Conservation (phyloP, 1,140 invertebrate genomes). For the Triops cancriformis region DNA sequence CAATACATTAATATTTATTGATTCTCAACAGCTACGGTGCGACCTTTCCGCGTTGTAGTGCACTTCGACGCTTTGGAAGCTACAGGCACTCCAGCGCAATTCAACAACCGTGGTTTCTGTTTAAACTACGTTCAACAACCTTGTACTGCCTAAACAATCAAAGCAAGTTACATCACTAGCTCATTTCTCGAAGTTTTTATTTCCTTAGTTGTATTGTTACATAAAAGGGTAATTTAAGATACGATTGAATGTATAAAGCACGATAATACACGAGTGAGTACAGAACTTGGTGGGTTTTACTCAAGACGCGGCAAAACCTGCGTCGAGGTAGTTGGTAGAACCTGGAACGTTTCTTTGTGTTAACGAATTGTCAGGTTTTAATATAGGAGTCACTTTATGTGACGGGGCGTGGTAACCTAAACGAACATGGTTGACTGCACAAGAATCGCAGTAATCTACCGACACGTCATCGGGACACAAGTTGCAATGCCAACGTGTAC, state of each 20-base stretch:
- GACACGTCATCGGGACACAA: conserved; percentile 43
- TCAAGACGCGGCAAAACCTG: background rate
- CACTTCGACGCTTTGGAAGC: conserved; percentile 66
- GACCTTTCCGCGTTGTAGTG: conserved; percentile 65
- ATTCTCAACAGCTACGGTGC: conserved; percentile 54
- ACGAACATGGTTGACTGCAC: conserved; percentile 31
- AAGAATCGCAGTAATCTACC: conserved; percentile 46
- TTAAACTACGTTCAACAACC: conserved; percentile 74
- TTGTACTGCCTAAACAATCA: conserved; percentile 45
- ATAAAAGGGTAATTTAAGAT: background rate
- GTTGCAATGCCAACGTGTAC: conserved; percentile 60
- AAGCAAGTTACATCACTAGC: background rate
- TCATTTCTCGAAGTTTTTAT: conserved; percentile 8
- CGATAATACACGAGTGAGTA: background rate
- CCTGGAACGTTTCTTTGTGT: background rate
- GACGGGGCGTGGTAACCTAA: conserved; percentile 15
- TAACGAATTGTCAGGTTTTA: conserved; percentile 18
- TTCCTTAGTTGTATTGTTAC: background rate
- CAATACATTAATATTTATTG: background rate
- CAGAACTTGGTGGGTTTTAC: background rate
- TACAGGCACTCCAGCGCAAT: conserved; percentile 38
- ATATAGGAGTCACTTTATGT: conserved; percentile 23
- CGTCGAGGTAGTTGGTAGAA: background rate
- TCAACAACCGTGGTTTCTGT: conserved; percentile 60
- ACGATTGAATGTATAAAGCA: background rate